Base-by-base conservation (phyloP, 2,888 invertebrate species). In the Caradrina clavipalpis region DNA sequence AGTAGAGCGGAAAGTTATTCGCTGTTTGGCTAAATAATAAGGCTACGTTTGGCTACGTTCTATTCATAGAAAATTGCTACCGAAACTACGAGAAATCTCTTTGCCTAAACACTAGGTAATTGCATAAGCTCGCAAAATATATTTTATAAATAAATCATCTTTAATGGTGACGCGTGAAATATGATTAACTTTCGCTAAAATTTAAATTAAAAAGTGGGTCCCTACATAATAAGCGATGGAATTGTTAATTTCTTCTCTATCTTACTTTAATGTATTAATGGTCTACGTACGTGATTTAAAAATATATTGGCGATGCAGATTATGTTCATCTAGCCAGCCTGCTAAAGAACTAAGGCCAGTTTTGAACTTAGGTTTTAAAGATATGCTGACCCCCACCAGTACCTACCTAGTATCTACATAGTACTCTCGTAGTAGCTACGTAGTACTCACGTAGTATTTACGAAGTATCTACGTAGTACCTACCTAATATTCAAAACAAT, bases 291-390 rank as follows among this genome's bases (percentile, higher is more conserved):
- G 13, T 19, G 13, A 22, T 26, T 61, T 45, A 39, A 53, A 71
- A 50, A 69, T 59, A 68, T 7, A 57, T 58, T 58, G 50, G n/a
- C 50, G 58, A 42, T 42, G 50, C n/a, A 35, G n/a, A n/a, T 49
- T 63, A 22, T 63, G 35, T 10, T 50, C 35, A 31, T 22, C 31
- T 45, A 22, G 42, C 19, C 42, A 71, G 45, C 47, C 19, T 10
- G 13, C 17, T 22, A 21, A 35, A 19, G 22, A 4, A n/a, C 21
- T 31, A 31, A 0, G 11, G 0, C 15, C 45, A 26, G 35, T 67
- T 11, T 53, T 39, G 2, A 13, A 39, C 8, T 39, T 39, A 39
- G 39, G 39, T 39, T 1, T 8, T 1, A 35, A 8, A 3, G 11
- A 13, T 39, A 13, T 8, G 2, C 39, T 39, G 8, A 39, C 11